Evolutionary conservation across 2,888 invertebrate species (phyloP), one percentile per base, ranked within the genome.

Genomic region (Leptopilina myrica): DNA sequence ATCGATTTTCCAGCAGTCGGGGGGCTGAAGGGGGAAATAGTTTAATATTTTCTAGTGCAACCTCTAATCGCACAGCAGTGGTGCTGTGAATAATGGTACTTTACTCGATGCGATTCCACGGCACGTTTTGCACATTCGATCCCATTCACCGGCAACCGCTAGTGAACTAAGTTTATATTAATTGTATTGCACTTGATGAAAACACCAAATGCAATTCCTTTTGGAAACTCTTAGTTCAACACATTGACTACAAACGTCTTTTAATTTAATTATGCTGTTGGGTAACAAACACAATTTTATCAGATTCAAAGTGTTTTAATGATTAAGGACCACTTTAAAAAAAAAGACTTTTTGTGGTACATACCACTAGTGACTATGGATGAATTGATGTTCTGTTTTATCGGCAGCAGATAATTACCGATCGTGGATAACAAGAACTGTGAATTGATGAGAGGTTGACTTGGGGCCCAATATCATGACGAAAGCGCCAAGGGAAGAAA

Each of bases 71-170:
- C n/a, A 53, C 26, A 49, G 8, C 53, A 69, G 49, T 53, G 46
- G 69, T 20, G 46, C 33, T 26, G 69, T 53, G 69, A 69, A 69
- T 53, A 53, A 53, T 69, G 49, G 46, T n/a, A n/a, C 69, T 53
- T 69, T 53, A 53, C 26, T n/a, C n/a, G n/a, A 69, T 26, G 53
- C 53, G 26, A 69, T 53, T 69, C 69, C 53, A 53, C 46, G 53
- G 69, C 69, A 69, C 53, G 69, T 69, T 69, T 69, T 49, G 69
- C 49, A 53, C 69, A 53, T 69, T 69, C n/a, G 69, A 69, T 69
- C 46, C 14, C 49, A 69, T 69, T 69, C 53, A 14, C 33, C 14
- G 53, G 49, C 26, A 69, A 69, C 53, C 69, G 26, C 26, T 26
- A 53, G n/a, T 53, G 53, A 14, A 33, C 26, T 53, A 69, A 69